Percentiles rank a stretch among this genome's conserved stretches.
Conservation (phyloP, 2,113 vertebrate species). For the Paramisgurnus dabryanus region DNA sequence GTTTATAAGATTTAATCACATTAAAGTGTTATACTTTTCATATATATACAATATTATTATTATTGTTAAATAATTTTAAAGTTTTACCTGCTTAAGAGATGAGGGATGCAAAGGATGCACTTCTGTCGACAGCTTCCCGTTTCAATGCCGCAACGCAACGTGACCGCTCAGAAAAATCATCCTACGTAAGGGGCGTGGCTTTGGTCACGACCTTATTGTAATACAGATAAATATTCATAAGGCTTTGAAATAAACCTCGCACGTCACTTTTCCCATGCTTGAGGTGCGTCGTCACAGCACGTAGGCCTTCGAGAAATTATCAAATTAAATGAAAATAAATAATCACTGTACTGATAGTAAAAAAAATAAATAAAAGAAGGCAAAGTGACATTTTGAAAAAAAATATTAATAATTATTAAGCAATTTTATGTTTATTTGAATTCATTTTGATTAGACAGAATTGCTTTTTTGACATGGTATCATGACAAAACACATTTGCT, state of each 20-base stretch:
- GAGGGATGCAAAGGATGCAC: constrained; percentile 40
- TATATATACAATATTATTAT: not conserved
- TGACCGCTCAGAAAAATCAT: constrained; percentile 69
- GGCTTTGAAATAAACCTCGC: not conserved
- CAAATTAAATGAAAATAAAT: not conserved
- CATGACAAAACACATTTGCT: too few species aligned
- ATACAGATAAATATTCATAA: not conserved
- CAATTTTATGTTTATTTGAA: not conserved
- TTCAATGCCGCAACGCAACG: constrained; percentile 76
- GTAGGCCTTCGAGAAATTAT: constrained; percentile 1
- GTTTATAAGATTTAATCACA: not conserved
- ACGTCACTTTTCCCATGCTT: not conserved
- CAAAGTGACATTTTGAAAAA: not conserved
- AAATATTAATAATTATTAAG: not conserved
- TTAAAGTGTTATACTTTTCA: not conserved
- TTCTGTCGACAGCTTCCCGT: constrained; percentile 43
- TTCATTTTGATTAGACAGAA: too few species aligned
- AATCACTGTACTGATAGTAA: not conserved
- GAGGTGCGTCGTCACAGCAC: constrained; percentile 40
- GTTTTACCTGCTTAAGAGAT: not conserved
- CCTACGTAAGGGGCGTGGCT: constrained; percentile 55
- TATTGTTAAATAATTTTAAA: not conserved
- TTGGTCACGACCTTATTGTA: not conserved
- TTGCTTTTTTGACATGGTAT: too few species aligned
- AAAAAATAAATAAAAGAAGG: constrained; percentile 7